Evolutionary conservation across 23 tunicate species (phyloP).

Genomic region (Ascidia mentula): DNA sequence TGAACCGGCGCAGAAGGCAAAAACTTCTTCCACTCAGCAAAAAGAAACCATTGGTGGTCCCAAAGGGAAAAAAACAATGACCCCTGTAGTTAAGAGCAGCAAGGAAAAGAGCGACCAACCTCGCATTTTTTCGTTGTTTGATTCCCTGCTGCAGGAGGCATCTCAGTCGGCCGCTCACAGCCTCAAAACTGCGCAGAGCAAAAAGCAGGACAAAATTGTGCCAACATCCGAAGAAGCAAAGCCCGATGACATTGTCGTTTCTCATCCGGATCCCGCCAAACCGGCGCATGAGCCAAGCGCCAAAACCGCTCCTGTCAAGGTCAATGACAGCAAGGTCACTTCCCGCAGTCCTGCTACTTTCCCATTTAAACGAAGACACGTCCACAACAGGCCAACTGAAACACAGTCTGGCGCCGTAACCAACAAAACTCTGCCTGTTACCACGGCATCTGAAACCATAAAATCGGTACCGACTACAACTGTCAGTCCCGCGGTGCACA

Average conservation of each 20-base stretch:
- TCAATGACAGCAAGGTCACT: constrained; percentile 16
- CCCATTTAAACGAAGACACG: constrained; percentile 78
- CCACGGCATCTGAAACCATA: neutral
- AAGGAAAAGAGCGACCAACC: constrained; percentile 39
- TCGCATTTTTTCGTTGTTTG: constrained; percentile 70
- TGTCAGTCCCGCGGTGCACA: neutral
- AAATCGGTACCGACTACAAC: neutral
- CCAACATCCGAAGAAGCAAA: neutral
- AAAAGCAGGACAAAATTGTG: neutral
- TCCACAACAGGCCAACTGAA: constrained; percentile 1
- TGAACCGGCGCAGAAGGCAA: neutral
- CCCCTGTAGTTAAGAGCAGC: constrained; percentile 25
- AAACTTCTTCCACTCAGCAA: neutral
- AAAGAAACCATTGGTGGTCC: neutral
- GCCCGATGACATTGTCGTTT: no score
- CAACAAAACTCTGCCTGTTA: neutral
- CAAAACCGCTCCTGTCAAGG: neutral
- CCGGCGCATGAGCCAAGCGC: neutral
- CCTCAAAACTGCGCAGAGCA: constrained; percentile 29
- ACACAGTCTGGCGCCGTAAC: neutral
- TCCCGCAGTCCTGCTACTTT: constrained; percentile 55
- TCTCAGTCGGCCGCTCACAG: constrained; percentile 62
- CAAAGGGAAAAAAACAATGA: neutral
- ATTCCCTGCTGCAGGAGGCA: constrained; percentile 82
- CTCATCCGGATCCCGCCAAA: neutral